Evolutionary conservation across 2,888 invertebrate genomes (phyloP).

Genomic region (Opisthograptis luteolata): DNA sequence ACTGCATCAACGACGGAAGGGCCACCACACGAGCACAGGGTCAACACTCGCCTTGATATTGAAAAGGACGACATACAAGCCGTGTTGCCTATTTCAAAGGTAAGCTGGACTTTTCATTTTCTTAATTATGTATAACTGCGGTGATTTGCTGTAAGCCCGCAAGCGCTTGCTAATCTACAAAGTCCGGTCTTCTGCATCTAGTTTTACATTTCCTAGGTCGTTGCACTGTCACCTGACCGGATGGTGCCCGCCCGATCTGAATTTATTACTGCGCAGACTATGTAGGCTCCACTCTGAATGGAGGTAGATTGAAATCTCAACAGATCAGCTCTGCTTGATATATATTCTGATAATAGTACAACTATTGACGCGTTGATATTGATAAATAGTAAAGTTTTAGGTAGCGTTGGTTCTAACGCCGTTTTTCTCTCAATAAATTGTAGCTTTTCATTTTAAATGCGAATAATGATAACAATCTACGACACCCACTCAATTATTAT

Average conservation of each 20-base stretch:
- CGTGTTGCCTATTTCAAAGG: conserved; percentile 96
- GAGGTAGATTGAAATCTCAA: conserved; percentile 19
- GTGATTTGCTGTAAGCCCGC: conserved; percentile 5
- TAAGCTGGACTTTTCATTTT: conserved; percentile 55
- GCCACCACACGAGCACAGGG: conserved; percentile 83
- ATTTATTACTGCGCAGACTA: conserved; percentile 24
- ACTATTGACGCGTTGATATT: conserved; percentile 13
- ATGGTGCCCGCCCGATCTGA: conserved; percentile 13
- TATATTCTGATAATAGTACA: conserved; percentile 11
- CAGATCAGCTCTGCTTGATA: conserved; percentile 11
- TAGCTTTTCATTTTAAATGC: conserved; percentile 30
- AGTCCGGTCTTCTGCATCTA: conserved; percentile 9
- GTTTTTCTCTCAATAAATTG: conserved; percentile 6
- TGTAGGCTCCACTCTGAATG: conserved; percentile 16
- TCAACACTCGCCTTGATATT: conserved; percentile 93
- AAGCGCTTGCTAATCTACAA: conserved; percentile 5
- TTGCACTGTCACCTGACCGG: conserved; percentile 23
- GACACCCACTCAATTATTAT: conserved; percentile 53
- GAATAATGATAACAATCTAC: conserved; percentile 51
- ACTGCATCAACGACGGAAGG: conserved; percentile 69
- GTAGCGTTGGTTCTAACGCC: conserved; percentile 9
- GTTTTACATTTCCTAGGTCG: conserved; percentile 17
- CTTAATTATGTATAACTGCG: not conserved
- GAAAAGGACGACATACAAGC: conserved; percentile 97
- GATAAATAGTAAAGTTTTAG: conserved; percentile 19